Base-by-base conservation (phyloP, 2,888 invertebrate genomes). In the Caenorhabditis parvicauda region DNA sequence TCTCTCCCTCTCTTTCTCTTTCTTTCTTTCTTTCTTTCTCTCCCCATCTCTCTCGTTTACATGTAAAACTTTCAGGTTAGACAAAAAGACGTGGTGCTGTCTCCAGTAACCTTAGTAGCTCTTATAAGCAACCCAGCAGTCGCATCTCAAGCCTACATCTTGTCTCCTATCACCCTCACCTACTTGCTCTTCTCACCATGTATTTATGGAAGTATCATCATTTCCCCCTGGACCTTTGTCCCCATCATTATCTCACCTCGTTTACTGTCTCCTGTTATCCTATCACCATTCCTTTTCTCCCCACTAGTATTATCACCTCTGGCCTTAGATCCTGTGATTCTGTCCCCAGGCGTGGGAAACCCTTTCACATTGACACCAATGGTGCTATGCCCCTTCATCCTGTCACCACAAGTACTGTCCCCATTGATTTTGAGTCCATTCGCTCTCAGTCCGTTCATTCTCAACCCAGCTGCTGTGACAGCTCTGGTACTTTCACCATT, bases 221-320 rank as follows among this genome's bases (percentile, higher is more conserved):
- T 74, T 14, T 70, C 70, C 17, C 74, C 75, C 7, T 72, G 74
- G 72, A 39, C 65, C n/a, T 72, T 75, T 45, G 63, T 74, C 7
- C 71, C 72, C 1, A 63, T 72, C 24, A 59, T 63, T 21, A 37
- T 60, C 3, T 46, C 42, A 17, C 65, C 66, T 14, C 63, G 64
- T 52, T 44, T 64, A 17, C 43, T 67, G 7, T 47, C 61, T 7
- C 73, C 74, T 6, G 45, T 69, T 38, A 63, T 75, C 43, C 54
- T 75, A 22, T 64, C 70, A 0, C 75, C 75, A 0, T 57, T 70
- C 14, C 60, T 71, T n/a, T 65, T 75, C 54, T 57, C 64, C 2
- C 76, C 67, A 6, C 54, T 69, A 37, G 56, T 72, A 5, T 54
- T 76, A 14, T 62, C 61, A 12, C 73, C 73, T 3, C 44, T 73